Base-by-base conservation (phyloP, 2,113 vertebrate species). In the Pseudorasbora parva region DNA sequence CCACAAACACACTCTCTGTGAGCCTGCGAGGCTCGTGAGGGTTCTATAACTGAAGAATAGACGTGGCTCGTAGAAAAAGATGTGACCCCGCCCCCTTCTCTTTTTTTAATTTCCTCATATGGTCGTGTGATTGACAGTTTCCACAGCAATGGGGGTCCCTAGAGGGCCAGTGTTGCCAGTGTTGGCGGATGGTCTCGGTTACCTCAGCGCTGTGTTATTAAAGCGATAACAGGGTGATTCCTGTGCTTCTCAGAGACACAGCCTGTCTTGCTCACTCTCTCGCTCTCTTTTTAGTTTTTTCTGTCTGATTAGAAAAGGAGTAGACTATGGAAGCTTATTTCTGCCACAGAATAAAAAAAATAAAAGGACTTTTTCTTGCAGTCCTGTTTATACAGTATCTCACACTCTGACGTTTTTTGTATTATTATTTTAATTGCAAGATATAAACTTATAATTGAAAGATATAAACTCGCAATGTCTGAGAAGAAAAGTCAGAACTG, bases 201-300 rank as follows among this genome's bases (percentile, higher is more conserved):
- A 94, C 95, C 95, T 94, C 94, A 91, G 81, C 92, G 91, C 92
- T 93, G 92, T 89, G 89, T 96, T 95, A 95, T 96, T 95, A 95
- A 95, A 96, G 93, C 93, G 95, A 95, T 95, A 96, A 96, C 95
- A 95, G 95, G 94, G 94, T 95, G 95, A 95, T 95, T 95, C 94
- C 94, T 93, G 87, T 93, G 93, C 93, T 93, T 92, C 93, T 91
- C 87, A 77, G 93, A 94, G 94, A 94, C 94, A 92, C 11, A 27
- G 77, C 60, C 56, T 80, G 23, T 69, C 47, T 81, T n/a, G 7
- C 57, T 68, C 19, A 37, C 56, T 72, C 27, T 66, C 4, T 47
- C 47, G 19, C 15, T 47, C 10, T 21, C 10, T 47, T 6, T 47
- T 9, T 76, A 9, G 8, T 11, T 41, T 27, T 80, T 10, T 49